Evolutionary conservation across 2,113 vertebrate genomes (phyloP).

Genomic region (Festucalex cinctus): DNA sequence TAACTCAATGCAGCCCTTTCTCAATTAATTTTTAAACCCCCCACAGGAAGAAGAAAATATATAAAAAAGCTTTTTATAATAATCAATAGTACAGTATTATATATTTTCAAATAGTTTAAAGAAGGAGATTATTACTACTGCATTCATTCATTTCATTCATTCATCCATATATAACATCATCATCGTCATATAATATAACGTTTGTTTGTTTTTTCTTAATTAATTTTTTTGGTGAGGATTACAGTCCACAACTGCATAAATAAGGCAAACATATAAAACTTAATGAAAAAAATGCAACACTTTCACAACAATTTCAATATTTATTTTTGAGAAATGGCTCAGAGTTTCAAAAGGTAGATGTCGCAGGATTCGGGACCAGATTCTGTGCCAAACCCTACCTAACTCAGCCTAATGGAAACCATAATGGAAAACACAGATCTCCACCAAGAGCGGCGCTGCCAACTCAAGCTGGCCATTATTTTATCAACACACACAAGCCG

Average conservation of each 20-base stretch:
- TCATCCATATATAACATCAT: too few relatives aligned
- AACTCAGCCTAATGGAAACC: constrained; percentile 63
- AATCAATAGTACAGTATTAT: too few relatives aligned
- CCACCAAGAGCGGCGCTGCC: constrained; percentile 47
- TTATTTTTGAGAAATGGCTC: background rate
- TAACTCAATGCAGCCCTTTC: too few relatives aligned
- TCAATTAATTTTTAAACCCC: too few relatives aligned
- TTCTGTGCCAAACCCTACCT: constrained; percentile 42
- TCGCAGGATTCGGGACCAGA: constrained; percentile 54
- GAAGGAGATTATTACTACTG: too few relatives aligned
- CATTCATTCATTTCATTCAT: too few relatives aligned
- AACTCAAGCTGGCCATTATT: constrained; percentile 61
- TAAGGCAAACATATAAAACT: background rate
- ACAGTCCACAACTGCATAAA: too few relatives aligned
- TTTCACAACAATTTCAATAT: background rate
- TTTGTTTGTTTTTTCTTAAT: too few relatives aligned
- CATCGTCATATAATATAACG: too few relatives aligned
- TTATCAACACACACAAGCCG: constrained; percentile 43
- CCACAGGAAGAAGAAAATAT: too few relatives aligned
- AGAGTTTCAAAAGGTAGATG: constrained; percentile 27
- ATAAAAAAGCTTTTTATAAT: too few relatives aligned
- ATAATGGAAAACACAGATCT: constrained; percentile 66
- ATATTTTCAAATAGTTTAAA: too few relatives aligned
- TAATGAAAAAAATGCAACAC: background rate
- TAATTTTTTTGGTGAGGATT: background rate